phyloP scores from a whole-genome alignment of 2,797 vertebrate species.

The Pangasius larnaudii region DNA sequence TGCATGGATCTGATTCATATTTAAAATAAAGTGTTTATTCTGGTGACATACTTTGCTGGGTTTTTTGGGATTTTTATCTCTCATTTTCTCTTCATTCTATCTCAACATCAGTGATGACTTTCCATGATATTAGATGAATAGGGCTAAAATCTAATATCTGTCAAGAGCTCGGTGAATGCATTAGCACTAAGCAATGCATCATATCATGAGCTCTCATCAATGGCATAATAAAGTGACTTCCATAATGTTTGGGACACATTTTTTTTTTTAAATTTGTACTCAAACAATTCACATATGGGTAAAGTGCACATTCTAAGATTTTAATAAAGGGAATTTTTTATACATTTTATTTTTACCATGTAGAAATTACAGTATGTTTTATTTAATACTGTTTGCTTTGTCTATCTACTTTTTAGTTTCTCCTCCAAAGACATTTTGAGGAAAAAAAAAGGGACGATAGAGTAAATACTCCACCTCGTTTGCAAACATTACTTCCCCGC shows the following conservation, averaged over 20 bases:
- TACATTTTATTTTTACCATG: neutral
- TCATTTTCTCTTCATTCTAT: neutral
- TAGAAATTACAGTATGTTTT: neutral
- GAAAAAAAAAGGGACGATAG: neutral
- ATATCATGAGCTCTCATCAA: neutral
- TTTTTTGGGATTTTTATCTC: neutral
- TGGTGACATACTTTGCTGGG: neutral
- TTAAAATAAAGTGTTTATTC: no score
- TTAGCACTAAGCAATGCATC: neutral
- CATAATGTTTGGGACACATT: no score
- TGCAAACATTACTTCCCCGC: no score
- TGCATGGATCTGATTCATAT: no score
- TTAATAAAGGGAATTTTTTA: neutral
- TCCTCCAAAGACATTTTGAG: neutral
- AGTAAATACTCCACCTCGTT: neutral
- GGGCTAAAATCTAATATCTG: neutral
- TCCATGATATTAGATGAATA: neutral
- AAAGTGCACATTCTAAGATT: neutral
- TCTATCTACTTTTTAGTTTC: neutral
- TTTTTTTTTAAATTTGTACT: neutral
- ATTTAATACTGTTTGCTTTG: neutral
- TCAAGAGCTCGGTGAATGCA: neutral
- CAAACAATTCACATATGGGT: neutral
- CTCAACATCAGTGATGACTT: neutral
- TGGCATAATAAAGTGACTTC: neutral